Evolutionary conservation across 2,888 invertebrate species (phyloP), one percentile per base, ranked within the genome.

Genomic region (Ornithoptera priamus): DNA sequence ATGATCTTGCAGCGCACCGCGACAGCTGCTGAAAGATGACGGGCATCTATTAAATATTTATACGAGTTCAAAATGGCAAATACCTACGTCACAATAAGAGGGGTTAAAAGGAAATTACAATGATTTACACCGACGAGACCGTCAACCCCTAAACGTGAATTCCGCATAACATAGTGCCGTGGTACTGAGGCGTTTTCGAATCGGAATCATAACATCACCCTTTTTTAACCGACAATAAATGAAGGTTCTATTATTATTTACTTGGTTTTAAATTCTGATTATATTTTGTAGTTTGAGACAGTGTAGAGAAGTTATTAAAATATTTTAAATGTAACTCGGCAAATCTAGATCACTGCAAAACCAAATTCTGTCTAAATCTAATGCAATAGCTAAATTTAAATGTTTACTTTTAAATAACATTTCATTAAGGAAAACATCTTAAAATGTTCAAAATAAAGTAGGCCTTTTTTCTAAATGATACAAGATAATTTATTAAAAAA

Each of bases 61-160:
- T 67, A 61, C 69, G 70, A 67, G 73, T 60, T 65, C 60, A 71
- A 69, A 74, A 68, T 72, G 75, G 73, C 71, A 73, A 73, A 71
- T 72, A 70, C 69, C 63, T 71, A 72, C 70, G 66, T 71, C 67
- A 73, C 72, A 74, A 73, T 73, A 75, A 74, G 74, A 67, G 72
- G 70, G 74, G 73, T 71, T 74, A 72, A 77, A 78, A 80, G 78
- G 76, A 79, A 78, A 80, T 81, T 80, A 80, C 80, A 79, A 78
- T 80, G 80, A 81, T 81, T 81, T 79, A 81, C 79, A 78, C 75
- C 76, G 71, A 75, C 74, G 67, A 71, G 72, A 72, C 73, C 74
- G 75, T 71, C 75, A 76, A 76, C 77, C 76, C 46, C 74, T 74
- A 75, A 78, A 78, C 77, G 77, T 77, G 79, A 79, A 78, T 76